Evolutionary conservation across 2,797 vertebrate genomes (phyloP).

Genomic region (Ammospiza maritima): DNA sequence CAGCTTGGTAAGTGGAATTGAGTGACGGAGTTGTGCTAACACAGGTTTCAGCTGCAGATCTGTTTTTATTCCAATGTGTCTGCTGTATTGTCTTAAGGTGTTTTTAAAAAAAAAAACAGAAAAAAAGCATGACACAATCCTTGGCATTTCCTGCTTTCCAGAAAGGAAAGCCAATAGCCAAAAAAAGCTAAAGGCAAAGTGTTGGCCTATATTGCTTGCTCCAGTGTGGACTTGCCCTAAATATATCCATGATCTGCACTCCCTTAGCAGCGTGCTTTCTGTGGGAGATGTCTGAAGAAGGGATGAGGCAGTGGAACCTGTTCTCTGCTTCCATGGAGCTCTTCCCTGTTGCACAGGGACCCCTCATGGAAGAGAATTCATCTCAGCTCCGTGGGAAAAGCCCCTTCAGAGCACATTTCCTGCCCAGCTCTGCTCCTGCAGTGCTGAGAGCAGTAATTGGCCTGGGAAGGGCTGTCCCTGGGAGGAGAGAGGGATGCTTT

Average conservation of each 20-base stretch:
- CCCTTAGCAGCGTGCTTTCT: not conserved
- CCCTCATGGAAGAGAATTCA: not conserved
- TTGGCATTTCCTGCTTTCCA: conserved; percentile 21
- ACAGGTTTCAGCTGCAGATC: not conserved
- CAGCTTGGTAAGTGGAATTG: not conserved
- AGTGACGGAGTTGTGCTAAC: not conserved
- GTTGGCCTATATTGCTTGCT: conserved; percentile 20
- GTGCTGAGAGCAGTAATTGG: not conserved
- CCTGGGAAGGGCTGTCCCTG: not conserved
- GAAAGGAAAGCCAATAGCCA: not conserved
- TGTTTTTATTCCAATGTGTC: not conserved
- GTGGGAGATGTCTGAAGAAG: not conserved
- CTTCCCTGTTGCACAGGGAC: not conserved
- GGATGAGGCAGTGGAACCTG: not conserved
- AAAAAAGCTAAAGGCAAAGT: conserved; percentile 2
- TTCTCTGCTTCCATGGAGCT: conserved; percentile 27
- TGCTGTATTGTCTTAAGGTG: not conserved
- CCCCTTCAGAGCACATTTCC: not conserved
- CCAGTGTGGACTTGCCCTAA: conserved; percentile 10
- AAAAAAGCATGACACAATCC: not conserved
- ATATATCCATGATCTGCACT: not conserved
- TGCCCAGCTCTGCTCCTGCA: not conserved
- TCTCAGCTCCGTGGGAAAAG: conserved; percentile 36
- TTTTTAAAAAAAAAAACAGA: not conserved
- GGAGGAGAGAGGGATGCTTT: conserved; percentile 12